A percentile compares a stretch with the other conserved stretches of the same genome.
phyloP scores from a whole-genome alignment of 2,113 vertebrate genomes.

The Anthoscopus minutus region DNA sequence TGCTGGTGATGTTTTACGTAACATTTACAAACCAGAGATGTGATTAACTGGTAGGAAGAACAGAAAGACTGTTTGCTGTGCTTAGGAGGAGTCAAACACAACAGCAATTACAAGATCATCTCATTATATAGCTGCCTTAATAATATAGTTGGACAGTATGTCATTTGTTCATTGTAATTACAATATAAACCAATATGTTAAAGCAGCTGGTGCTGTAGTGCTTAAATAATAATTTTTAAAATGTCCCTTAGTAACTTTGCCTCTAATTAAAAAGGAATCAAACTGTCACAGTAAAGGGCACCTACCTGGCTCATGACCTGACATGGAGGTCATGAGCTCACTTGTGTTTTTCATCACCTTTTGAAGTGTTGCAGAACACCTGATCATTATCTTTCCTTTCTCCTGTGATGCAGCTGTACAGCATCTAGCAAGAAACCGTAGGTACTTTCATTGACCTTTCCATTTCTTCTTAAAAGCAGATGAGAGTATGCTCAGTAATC shows the following conservation, averaged over 20 bases:
- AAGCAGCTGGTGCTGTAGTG: background rate
- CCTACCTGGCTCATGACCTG: background rate
- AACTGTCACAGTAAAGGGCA: background rate
- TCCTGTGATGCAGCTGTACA: background rate
- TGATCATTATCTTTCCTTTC: background rate
- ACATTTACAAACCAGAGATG: background rate
- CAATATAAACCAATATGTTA: background rate
- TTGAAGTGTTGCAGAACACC: background rate
- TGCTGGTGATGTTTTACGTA: background rate
- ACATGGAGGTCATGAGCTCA: fast-evolving
- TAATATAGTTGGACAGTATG: background rate
- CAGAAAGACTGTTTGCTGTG: background rate
- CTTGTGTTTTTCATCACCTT: background rate
- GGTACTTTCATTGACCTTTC: background rate
- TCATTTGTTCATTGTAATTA: background rate
- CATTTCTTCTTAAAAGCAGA: background rate
- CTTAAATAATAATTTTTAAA: background rate
- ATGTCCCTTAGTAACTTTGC: background rate
- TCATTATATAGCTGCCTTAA: background rate
- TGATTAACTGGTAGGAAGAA: background rate
- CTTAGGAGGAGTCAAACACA: background rate
- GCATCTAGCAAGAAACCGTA: background rate
- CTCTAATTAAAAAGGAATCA: background rate
- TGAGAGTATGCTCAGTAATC: background rate
- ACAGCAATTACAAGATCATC: background rate